Percentiles rank a stretch among this genome's conserved stretches.
Conservation (phyloP, 2,113 vertebrate species). For the Apteryx owenii region DNA sequence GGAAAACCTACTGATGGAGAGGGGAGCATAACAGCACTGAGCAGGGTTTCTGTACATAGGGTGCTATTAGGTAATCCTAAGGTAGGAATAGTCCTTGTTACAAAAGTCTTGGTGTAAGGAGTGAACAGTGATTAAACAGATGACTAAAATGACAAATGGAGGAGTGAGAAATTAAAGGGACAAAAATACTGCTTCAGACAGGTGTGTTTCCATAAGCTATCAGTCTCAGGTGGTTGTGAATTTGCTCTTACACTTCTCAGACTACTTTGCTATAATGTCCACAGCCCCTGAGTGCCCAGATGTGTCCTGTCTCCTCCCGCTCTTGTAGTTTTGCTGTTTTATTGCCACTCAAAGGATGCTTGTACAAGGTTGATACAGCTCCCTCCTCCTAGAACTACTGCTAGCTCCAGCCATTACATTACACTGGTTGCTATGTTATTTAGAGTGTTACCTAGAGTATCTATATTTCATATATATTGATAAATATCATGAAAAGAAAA, state of each 20-base stretch:
- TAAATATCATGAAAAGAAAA: neutral
- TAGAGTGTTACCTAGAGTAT: neutral
- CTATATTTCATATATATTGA: neutral
- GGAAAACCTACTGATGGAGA: neutral
- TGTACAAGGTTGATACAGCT: neutral
- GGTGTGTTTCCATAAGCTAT: neutral
- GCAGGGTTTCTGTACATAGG: neutral
- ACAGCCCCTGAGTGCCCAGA: neutral
- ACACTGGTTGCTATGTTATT: neutral
- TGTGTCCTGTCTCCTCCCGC: neutral
- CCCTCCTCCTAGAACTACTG: neutral
- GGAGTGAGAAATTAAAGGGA: neutral
- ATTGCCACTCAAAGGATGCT: neutral
- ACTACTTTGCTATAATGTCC: neutral
- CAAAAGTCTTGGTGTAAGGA: neutral
- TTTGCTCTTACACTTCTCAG: neutral
- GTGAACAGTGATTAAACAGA: neutral
- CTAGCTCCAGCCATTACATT: neutral
- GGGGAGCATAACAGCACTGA: neutral
- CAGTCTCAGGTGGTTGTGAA: neutral
- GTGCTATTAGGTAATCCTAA: neutral
- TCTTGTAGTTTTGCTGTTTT: neutral
- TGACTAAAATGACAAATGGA: neutral
- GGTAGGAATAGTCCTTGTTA: neutral
- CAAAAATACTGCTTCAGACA: neutral